Evolutionary conservation across 1,140 invertebrate genomes (phyloP).

Genomic region (Hypsibius dujardini): DNA sequence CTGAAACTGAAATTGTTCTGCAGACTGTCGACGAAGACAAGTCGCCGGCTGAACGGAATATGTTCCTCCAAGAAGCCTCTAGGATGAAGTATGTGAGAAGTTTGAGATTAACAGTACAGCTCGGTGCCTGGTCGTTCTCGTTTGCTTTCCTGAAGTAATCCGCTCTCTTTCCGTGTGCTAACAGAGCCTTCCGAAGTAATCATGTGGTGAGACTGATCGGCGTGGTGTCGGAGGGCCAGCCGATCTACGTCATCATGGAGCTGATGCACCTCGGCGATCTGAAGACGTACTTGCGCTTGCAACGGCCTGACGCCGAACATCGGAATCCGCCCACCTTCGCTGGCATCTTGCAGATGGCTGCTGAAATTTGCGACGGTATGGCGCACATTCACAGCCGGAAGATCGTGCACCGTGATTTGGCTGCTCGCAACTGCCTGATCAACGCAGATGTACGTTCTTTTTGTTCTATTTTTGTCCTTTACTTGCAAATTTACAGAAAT

Average conservation of each 20-base stretch:
- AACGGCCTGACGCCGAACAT: constrained; percentile 50
- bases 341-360: constrained; percentile 58
- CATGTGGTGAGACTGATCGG: constrained; percentile 84
- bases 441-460: too few species aligned
- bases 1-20: constrained; percentile 21
- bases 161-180: constrained; percentile 21
- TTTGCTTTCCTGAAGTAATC: constrained; percentile 20
- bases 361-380: constrained; percentile 96
- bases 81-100: constrained; percentile 61
- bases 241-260: constrained; percentile 88
- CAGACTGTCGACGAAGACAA: constrained; percentile 72
- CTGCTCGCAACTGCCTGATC: constrained; percentile 92
- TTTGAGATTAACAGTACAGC: neutral
- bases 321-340: constrained; percentile 23
- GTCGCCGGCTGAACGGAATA: constrained; percentile 59
- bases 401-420: constrained; percentile 89
- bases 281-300: constrained; percentile 67
- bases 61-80: constrained; percentile 91
- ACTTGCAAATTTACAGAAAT: constrained; percentile 84
- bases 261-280: constrained; percentile 87
- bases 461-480: constrained; percentile 87
- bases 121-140: constrained; percentile 22
- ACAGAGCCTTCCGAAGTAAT: constrained; percentile 63
- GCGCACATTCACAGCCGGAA: constrained; percentile 80
- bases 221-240: constrained; percentile 72